Evolutionary conservation across 2,888 invertebrate species (phyloP).

Genomic region (Fragum whitleyi): DNA sequence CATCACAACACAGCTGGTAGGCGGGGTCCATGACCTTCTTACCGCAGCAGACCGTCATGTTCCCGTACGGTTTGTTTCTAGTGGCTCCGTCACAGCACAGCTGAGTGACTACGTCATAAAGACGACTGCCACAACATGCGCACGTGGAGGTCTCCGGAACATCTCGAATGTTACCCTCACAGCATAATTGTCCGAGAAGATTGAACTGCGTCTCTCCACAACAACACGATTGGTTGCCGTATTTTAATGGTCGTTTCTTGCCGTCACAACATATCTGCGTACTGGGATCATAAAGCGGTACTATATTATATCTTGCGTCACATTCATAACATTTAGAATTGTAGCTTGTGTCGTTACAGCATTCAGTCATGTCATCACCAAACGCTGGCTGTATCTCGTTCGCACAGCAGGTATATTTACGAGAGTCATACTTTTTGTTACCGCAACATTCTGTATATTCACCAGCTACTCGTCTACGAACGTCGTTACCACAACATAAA

Average conservation of each 20-base stretch:
- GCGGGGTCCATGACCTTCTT: conserved; percentile 29
- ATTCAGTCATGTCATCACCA: conserved; percentile 13
- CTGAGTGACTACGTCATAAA: conserved; percentile 37
- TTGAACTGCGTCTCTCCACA: conserved; percentile 35
- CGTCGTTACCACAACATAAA: conserved; percentile 18
- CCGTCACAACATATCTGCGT: conserved; percentile 41
- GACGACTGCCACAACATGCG: conserved; percentile 41
- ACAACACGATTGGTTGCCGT: conserved; percentile 38
- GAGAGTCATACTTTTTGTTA: conserved; percentile 15
- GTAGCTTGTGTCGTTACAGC: conserved; percentile 29
- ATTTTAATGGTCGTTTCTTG: conserved; percentile 12
- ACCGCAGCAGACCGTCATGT: conserved; percentile 43
- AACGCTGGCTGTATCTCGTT: conserved; percentile 13
- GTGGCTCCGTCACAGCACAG: conserved; percentile 34
- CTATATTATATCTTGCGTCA: not conserved
- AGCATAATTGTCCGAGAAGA: conserved; percentile 29
- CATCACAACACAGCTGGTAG: conserved; percentile 38
- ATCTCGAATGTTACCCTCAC: conserved; percentile 31
- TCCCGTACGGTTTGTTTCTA: conserved; percentile 26
- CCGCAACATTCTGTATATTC: conserved; percentile 37
- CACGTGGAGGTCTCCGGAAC: conserved; percentile 35
- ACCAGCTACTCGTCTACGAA: not conserved
- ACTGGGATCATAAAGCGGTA: conserved; percentile 20
- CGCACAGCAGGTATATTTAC: conserved; percentile 27
- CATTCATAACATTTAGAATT: conserved; percentile 34